Percentiles rank a stretch among this genome's conserved stretches.
Conservation (phyloP, 37 sponge, comb jelly and placozoan genomes). For the Diacarnus erythraeanus region DNA sequence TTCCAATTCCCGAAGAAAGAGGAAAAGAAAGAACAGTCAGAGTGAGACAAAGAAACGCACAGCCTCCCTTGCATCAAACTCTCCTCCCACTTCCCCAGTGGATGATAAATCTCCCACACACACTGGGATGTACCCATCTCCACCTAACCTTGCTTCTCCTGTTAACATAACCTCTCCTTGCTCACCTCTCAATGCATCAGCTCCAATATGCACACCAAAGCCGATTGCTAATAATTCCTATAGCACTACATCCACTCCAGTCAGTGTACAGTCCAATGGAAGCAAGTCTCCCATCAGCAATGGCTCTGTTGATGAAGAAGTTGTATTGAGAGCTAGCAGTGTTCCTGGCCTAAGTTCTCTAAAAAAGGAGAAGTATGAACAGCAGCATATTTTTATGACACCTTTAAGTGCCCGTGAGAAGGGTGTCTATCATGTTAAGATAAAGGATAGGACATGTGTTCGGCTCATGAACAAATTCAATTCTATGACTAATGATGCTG, state of each 20-base stretch:
- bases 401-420: neutral
- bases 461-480: conserved; percentile 12
- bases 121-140: neutral
- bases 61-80: neutral
- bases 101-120: neutral
- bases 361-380: neutral
- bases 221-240: neutral
- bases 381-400: neutral
- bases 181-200: neutral
- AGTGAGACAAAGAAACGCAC: conserved; percentile 4
- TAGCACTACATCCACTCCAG: neutral
- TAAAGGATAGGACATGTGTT: neutral
- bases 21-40: conserved; percentile 23
- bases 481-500: neutral
- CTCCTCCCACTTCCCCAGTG: neutral
- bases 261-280: neutral
- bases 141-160: conserved; percentile 3
- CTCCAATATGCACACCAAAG: neutral
- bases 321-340: neutral
- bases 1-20: conserved; percentile 5
- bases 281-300: neutral
- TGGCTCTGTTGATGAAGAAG: neutral
- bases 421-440: neutral
- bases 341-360: neutral
- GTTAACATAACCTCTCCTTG: conserved; percentile 3